Conservation (phyloP, 2,797 vertebrate species). For the Karalla daura region DNA sequence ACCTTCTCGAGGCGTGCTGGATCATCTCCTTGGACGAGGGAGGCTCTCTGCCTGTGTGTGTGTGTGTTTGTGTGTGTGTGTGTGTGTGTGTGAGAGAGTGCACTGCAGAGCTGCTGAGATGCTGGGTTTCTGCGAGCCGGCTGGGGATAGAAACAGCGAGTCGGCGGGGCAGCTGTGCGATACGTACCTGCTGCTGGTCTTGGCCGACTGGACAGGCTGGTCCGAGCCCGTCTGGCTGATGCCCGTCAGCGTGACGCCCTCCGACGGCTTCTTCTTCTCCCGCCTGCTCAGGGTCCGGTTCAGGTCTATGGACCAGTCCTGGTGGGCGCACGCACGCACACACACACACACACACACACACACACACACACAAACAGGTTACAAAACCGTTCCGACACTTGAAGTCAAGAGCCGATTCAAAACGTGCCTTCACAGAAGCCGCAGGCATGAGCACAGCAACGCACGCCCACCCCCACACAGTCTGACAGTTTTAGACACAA, state of each 20-base stretch:
- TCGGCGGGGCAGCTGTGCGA: conserved; percentile 1
- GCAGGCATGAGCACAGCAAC: conserved; percentile 41
- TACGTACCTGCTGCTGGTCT: conserved; percentile 88
- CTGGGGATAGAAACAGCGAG: conserved; percentile 3
- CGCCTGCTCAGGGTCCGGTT: conserved; percentile 94
- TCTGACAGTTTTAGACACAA: too few species aligned
- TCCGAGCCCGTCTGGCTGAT: conserved; percentile 90
- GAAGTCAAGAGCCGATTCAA: background rate
- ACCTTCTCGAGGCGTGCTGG: background rate
- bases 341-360: too few species aligned
- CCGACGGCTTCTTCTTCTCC: conserved; percentile 92
- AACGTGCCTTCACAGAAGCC: conserved; percentile 22
- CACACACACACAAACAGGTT: conserved; percentile 8
- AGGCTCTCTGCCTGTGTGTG: background rate
- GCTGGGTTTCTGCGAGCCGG: background rate
- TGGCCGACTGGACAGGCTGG: conserved; percentile 84
- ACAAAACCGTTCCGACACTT: background rate
- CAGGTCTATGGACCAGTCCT: conserved; percentile 97
- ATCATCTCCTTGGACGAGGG: conserved; percentile 25
- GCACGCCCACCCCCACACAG: conserved; percentile 32
- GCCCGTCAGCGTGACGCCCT: conserved; percentile 93
- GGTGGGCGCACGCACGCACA: too few species aligned
- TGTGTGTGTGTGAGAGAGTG: background rate
- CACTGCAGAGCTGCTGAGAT: background rate
- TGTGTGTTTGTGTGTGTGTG: background rate